A percentile compares a stretch with the other conserved stretches of the same genome.
Evolutionary conservation across 2,888 invertebrate species (phyloP).

Genomic region (Panopea generosa): DNA sequence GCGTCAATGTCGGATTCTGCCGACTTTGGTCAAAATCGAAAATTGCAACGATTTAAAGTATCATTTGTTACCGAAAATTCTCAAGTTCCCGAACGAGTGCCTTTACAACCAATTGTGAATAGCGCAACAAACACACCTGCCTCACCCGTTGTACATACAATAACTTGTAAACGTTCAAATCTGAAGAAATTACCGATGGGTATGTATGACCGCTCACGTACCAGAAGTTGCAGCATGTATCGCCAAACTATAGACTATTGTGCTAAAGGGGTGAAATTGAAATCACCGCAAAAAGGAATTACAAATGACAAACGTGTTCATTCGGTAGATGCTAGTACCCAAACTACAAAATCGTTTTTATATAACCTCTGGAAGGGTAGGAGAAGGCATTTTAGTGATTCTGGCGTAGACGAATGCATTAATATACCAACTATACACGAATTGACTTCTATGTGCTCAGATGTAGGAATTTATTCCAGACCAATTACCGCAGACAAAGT

Average conservation of each 20-base stretch:
- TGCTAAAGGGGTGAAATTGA: neutral
- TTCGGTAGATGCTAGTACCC: constrained; percentile 32
- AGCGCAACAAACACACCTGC: neutral
- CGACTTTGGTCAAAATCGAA: constrained; percentile 12
- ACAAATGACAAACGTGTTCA: neutral
- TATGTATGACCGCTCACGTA: no score
- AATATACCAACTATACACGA: neutral
- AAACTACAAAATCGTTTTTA: constrained; percentile 48
- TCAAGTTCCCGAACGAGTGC: no score
- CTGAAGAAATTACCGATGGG: constrained; percentile 7
- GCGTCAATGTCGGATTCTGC: neutral
- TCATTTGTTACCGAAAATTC: constrained; percentile 27
- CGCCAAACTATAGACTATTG: neutral
- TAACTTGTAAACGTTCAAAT: neutral
- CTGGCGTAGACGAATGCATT: constrained; percentile 19
- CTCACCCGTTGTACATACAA: neutral
- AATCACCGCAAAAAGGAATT: neutral
- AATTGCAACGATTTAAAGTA: constrained; percentile 25
- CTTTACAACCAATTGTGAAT: neutral
- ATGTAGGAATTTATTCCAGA: no score
- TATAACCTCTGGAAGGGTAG: constrained; percentile 26
- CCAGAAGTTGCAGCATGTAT: neutral
- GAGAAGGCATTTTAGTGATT: constrained; percentile 37
- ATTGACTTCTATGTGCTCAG: neutral
- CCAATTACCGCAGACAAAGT: no score